Evolutionary conservation across 2,888 invertebrate genomes (phyloP), one percentile per base, ranked within the genome.

Genomic region (Meiosimyza decipiens): DNA sequence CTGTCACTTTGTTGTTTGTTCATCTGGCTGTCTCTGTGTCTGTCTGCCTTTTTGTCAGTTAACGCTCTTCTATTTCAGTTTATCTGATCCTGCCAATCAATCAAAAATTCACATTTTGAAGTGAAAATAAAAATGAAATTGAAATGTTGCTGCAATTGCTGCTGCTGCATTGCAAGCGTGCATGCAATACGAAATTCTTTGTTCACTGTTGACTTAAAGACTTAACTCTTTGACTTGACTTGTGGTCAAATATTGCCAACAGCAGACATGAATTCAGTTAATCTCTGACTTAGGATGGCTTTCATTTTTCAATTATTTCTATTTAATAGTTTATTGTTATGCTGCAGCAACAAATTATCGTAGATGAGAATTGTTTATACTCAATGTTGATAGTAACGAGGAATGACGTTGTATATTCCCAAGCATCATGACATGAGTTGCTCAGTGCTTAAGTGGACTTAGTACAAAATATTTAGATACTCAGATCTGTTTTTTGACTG

Each of bases 21-120:
- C 4, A 62, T 62, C n/a, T 28, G 22, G 22, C 33, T 15, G 60
- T 13, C n/a, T 28, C 28, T 28, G 4, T 12, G 47, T 15, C 60
- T 40, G 40, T 9, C 47, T 40, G 15, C 28, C n/a, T 28, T 13
- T 33, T 60, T 33, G 60, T 28, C 60, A 28, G 60, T 60, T 33
- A 15, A 33, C n/a, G 22, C 50, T 13, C 51, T 51, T 62, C 71
- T 63, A 50, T 63, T 50, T 63, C 71, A 28, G 47, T 57, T 22
- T 71, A 62, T 71, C 54, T 50, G 62, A 71, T 60, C 62, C 63
- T 64, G 64, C 60, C 54, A 71, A 54, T 71, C 62, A 71, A 52
- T 63, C 71, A 54, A 40, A 63, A 28, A 15, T 52, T 51, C 60
- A 16, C 13, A 13, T 22, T 51, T 22, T 28, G 22, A 22, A 64